These are phyloP conservation scores for Caenorhabditis doughertyi DNA, from an alignment of 2,888 invertebrate genomes.

Conservation along the genomic window DNA sequence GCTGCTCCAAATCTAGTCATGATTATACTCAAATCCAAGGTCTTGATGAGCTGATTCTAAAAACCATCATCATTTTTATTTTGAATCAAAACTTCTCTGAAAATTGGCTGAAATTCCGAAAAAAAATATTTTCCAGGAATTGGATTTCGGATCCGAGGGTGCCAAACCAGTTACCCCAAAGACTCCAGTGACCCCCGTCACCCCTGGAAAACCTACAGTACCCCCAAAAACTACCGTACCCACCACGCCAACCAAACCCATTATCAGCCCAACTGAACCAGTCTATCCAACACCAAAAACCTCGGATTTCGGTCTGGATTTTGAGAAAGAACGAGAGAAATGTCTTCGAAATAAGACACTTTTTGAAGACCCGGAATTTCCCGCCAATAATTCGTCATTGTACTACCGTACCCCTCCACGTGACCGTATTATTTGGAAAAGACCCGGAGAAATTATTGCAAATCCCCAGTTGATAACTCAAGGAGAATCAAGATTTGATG, in stretches of 20 bases:
- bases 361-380: constrained; percentile 90
- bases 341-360: constrained; percentile 87
- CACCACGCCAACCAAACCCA: not conserved
- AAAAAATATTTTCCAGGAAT: too few relatives aligned
- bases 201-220: not conserved
- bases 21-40: too few relatives aligned
- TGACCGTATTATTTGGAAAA: constrained; percentile 92
- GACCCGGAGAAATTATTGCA: constrained; percentile 92
- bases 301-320: constrained; percentile 58
- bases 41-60: too few relatives aligned
- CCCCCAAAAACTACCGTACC: not conserved
- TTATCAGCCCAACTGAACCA: constrained; percentile 8
- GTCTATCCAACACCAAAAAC: constrained; percentile 21
- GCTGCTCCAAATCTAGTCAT: too few relatives aligned
- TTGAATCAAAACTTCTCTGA: too few relatives aligned
- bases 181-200: not conserved
- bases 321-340: constrained; percentile 86
- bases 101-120: too few relatives aligned
- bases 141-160: constrained; percentile 10
- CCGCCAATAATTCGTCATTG: constrained; percentile 89
- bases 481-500: constrained; percentile 97
- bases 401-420: constrained; percentile 91
- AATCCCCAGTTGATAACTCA: constrained; percentile 94
- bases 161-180: not conserved
- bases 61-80: too few relatives aligned